These are phyloP conservation scores for Agrochola circellaris DNA, from an alignment of 2,888 invertebrate species.

Conservation along the genomic window DNA sequence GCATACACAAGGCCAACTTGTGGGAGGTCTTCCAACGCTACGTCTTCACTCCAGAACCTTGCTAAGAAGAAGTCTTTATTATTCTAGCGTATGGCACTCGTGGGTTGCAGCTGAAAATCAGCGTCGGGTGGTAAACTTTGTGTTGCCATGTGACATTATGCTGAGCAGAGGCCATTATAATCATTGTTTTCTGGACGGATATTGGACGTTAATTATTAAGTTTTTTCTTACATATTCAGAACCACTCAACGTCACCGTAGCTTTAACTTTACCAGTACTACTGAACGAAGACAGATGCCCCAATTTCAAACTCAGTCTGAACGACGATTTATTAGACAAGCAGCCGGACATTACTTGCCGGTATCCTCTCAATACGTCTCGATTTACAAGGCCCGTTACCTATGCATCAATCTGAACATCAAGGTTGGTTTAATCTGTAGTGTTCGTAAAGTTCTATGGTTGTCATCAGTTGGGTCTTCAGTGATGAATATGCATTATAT, in stretches of 20 bases:
- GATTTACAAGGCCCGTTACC: constrained; percentile 50
- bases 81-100: no score
- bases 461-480: background rate
- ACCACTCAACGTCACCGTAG: background rate
- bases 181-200: no score
- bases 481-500: background rate
- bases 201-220: background rate
- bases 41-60: no score
- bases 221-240: background rate
- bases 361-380: constrained; percentile 53
- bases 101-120: no score
- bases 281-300: constrained; percentile 50
- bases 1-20: no score
- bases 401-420: constrained; percentile 42
- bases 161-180: no score
- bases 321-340: constrained; percentile 53
- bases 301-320: constrained; percentile 51
- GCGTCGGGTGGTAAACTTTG: no score
- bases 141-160: no score
- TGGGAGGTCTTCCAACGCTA: no score
- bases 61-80: no score
- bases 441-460: background rate
- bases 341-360: constrained; percentile 52
- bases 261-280: background rate
- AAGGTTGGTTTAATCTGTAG: constrained; percentile 1